Evolutionary conservation across 2,888 invertebrate species (phyloP).

Genomic region (Parascotia fuliginaria): DNA sequence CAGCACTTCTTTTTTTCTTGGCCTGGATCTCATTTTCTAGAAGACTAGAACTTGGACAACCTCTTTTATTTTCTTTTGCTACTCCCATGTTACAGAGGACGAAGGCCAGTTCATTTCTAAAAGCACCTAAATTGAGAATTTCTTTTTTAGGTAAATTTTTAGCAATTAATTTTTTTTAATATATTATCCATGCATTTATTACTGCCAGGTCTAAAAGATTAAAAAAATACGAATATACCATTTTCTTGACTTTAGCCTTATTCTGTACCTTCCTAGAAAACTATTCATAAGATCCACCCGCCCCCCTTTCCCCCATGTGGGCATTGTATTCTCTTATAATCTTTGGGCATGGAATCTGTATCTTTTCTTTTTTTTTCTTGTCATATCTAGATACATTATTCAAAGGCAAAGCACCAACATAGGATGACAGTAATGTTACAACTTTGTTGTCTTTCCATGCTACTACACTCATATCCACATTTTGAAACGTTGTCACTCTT

Average conservation of each 20-base stretch:
- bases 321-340: conserved; percentile 20
- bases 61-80: no score
- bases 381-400: conserved; percentile 14
- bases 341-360: conserved; percentile 19
- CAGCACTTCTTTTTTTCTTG: no score
- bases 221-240: background rate
- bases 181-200: no score
- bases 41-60: no score
- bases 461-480: conserved; percentile 22
- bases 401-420: conserved; percentile 12
- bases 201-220: no score
- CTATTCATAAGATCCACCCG: conserved; percentile 26
- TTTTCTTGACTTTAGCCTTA: background rate
- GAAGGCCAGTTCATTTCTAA: no score
- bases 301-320: conserved; percentile 46
- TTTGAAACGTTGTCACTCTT: conserved; percentile 15
- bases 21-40: no score
- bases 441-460: conserved; percentile 29
- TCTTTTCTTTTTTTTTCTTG: conserved; percentile 8
- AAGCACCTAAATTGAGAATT: no score
- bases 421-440: conserved; percentile 11
- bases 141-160: no score
- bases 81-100: no score
- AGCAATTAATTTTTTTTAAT: no score
- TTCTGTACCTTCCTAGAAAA: background rate